Conservation (phyloP, 2,113 vertebrate genomes). For the Brienomyrus longianalis region DNA sequence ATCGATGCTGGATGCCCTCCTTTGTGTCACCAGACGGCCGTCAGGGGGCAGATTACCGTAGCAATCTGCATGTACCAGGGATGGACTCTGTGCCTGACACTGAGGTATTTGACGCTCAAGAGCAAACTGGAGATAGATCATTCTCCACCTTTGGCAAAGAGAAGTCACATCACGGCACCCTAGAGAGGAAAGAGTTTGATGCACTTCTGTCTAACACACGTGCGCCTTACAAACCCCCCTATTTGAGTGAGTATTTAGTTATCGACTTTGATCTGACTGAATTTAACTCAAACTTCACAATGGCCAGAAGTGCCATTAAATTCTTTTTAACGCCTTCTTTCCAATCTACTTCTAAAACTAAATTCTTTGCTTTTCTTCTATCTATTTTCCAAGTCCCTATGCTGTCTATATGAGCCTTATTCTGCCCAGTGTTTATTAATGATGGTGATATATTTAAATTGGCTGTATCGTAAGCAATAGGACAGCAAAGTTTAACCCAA, state of each 20-base stretch:
- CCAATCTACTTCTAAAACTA: slow-evolving; percentile 25
- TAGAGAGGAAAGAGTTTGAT: slow-evolving; percentile 96
- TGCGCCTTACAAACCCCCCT: slow-evolving; percentile 94
- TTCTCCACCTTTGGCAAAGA: slow-evolving; percentile 99
- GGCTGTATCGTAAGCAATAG: slow-evolving; percentile 18
- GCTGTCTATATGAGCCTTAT: slow-evolving; percentile 30
- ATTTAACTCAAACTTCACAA: slow-evolving; percentile 16
- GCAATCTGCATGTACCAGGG: slow-evolving; percentile 95
- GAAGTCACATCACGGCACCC: slow-evolving; percentile 91
- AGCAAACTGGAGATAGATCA: slow-evolving; percentile 82
- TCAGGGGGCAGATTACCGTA: slow-evolving; percentile 95
- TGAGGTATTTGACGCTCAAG: slow-evolving; percentile 85
- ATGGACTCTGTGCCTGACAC: slow-evolving; percentile 98
- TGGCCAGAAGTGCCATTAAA: slow-evolving; percentile 28
- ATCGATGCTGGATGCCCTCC: slow-evolving; percentile 99
- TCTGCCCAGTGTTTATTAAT: slow-evolving; percentile 10
- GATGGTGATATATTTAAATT: slow-evolving; percentile 21
- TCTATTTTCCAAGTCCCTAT: slow-evolving; percentile 22
- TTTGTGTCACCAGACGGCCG: slow-evolving; percentile 90
- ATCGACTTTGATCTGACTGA: slow-evolving; percentile 21
- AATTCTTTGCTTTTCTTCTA: slow-evolving; percentile 41
- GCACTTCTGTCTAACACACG: slow-evolving; percentile 84
- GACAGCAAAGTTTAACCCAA: slow-evolving; percentile 6
- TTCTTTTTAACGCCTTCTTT: slow-evolving; percentile 16
- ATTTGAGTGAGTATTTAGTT: slow-evolving; percentile 92